Base-by-base conservation (phyloP, 2,888 invertebrate species). In the Zele albiditarsus region DNA sequence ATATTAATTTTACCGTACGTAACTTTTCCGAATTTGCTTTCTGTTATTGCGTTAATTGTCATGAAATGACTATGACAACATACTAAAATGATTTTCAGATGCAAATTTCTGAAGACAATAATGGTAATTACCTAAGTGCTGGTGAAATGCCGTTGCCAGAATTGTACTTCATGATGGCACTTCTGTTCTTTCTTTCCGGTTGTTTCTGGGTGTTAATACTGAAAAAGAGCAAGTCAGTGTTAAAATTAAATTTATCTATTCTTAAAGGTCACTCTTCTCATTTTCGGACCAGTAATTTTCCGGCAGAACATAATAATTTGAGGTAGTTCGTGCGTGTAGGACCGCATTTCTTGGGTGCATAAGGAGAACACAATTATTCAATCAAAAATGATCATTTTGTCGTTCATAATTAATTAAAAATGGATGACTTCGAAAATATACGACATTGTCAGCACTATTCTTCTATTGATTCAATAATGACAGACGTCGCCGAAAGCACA, bases 111-210 rank as follows among this genome's bases (percentile, higher is more conserved):
- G 97, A 98, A 88, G 95, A 94, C 84, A 97, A 97, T 86, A 92
- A 92, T 69, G 93, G 94, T 46, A 98, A 96, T 88, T 98, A 94
- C 85, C 90, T 99, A 46, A 98, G 98, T 1, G 98, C 98, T 0
- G 98, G 98, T 0, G 97, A 98, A 90, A 97, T 98, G 94, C 98
- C 98, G 0, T 90, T 98, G 42, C 99, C 99, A 0, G 94, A 95
- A 0, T 90, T 99, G 1, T 99, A 97, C 90, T 96, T 96, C 83
- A 94, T 95, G 92, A 96, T 98, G 94, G 94, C 97, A 0, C 89
- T 97, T 3, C 89, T 98, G 38, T 99, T 98, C 91, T 94, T 97
- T 80, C 88, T 96, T 60, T 94, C 97, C n/a, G 97, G 96, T 0
- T 92, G 95, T 63, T 94, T 98, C 81, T 99, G 99, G 99, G 94